Evolutionary conservation across 2,797 vertebrate genomes (phyloP).

Genomic region (Rhinoraja longicauda): DNA sequence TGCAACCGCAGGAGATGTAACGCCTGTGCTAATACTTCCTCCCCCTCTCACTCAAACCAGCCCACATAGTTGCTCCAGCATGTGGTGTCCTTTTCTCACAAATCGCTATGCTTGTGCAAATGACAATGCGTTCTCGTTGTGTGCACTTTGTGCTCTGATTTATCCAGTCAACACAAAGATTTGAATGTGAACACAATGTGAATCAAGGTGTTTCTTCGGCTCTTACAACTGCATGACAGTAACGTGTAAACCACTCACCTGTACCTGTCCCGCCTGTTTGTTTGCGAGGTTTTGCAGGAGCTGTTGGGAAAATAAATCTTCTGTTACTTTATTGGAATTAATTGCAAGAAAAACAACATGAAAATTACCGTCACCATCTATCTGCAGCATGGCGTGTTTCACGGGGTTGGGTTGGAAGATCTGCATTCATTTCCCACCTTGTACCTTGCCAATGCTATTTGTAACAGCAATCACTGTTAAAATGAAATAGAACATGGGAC

Average conservation of each 20-base stretch:
- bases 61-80: too few species aligned
- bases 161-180: background rate
- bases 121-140: too few species aligned
- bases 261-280: background rate
- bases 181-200: background rate
- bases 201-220: background rate
- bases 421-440: too few species aligned
- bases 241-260: background rate
- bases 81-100: too few species aligned
- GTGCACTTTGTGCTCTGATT: background rate
- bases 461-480: too few species aligned
- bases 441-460: too few species aligned
- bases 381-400: too few species aligned
- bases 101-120: background rate
- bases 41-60: too few species aligned
- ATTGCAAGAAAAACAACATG: background rate
- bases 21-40: too few species aligned
- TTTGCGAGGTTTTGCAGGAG: background rate
- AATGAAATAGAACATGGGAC: too few species aligned
- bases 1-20: too few species aligned
- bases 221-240: background rate
- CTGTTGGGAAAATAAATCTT: slow-evolving; percentile 21
- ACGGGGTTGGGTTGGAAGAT: too few species aligned
- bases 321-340: background rate
- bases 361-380: background rate